Conservation (phyloP, 2,888 invertebrate species). For the Sinodicranocentrus sp. region DNA sequence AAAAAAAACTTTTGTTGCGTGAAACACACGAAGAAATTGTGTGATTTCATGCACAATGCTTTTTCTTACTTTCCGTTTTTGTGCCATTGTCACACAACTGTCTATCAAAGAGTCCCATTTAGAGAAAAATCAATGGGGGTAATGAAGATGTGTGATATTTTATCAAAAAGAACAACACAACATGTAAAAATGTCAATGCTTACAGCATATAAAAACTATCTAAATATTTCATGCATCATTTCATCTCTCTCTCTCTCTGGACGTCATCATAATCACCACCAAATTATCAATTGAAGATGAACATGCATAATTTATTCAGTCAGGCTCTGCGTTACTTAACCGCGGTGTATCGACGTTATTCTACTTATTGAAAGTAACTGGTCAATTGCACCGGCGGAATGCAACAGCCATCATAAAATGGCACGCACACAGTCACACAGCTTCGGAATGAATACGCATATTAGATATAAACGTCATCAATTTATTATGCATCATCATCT, state of each 20-base stretch:
- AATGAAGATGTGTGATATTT: conserved; percentile 44
- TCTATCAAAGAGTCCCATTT: conserved; percentile 41
- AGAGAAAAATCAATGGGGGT: conserved; percentile 49
- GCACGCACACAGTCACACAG: too few relatives aligned
- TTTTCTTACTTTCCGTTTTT: conserved; percentile 22
- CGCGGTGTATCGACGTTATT: background rate
- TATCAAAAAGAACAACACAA: background rate
- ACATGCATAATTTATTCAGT: conserved; percentile 55
- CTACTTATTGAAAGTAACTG: too few relatives aligned
- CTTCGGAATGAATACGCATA: background rate
- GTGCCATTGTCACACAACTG: conserved; percentile 56
- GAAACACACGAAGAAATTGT: too few relatives aligned
- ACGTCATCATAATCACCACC: conserved; percentile 40
- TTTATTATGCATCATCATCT: conserved; percentile 19
- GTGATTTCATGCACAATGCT: background rate
- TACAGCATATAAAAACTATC: background rate
- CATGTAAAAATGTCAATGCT: too few relatives aligned
- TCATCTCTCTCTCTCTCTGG: conserved; percentile 12
- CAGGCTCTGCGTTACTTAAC: background rate
- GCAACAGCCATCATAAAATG: too few relatives aligned
- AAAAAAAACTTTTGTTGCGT: too few relatives aligned
- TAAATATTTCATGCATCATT: conserved; percentile 26
- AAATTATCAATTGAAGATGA: conserved; percentile 54
- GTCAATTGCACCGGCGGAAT: too few relatives aligned
- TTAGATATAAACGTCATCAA: background rate